Conservation (phyloP, 2,113 vertebrate genomes). For the Cyphomyrus discorhynchus region DNA sequence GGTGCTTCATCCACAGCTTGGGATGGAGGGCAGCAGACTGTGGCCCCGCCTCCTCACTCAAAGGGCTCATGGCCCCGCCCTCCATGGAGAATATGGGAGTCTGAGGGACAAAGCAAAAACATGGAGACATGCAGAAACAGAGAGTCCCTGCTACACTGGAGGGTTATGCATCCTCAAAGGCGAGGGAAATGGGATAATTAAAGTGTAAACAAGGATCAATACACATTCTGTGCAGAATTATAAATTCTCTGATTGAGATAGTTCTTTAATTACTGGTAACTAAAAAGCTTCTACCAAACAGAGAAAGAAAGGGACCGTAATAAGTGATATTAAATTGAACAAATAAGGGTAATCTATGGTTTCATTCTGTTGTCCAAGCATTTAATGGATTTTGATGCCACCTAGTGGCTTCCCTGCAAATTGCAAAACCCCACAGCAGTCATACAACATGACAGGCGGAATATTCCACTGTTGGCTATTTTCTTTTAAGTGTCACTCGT, state of each 20-base stretch:
- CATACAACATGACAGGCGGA: background rate
- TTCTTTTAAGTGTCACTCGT: background rate
- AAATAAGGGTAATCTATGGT: background rate
- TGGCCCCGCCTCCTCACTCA: conserved; percentile 38
- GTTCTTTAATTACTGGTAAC: background rate
- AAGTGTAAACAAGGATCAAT: background rate
- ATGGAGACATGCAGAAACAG: background rate
- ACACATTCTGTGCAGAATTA: background rate
- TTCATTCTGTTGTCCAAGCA: background rate
- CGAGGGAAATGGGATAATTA: background rate
- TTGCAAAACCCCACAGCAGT: background rate
- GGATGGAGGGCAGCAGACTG: conserved; percentile 29
- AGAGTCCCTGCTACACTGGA: background rate
- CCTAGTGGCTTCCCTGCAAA: conserved; percentile 16
- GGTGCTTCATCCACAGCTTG: conserved; percentile 40
- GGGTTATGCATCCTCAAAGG: background rate
- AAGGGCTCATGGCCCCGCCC: conserved; percentile 26
- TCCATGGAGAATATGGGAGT: conserved; percentile 18
- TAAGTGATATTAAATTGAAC: background rate
- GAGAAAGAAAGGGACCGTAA: background rate
- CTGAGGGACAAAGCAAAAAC: conserved; percentile 31
- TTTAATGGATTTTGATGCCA: conserved; percentile 3
- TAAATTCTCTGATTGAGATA: background rate
- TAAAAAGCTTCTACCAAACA: background rate
- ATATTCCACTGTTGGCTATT: background rate